Percentiles rank a stretch among this genome's conserved stretches.
Conservation (phyloP, 2,113 vertebrate species). For the Chaenocephalus aceratus region DNA sequence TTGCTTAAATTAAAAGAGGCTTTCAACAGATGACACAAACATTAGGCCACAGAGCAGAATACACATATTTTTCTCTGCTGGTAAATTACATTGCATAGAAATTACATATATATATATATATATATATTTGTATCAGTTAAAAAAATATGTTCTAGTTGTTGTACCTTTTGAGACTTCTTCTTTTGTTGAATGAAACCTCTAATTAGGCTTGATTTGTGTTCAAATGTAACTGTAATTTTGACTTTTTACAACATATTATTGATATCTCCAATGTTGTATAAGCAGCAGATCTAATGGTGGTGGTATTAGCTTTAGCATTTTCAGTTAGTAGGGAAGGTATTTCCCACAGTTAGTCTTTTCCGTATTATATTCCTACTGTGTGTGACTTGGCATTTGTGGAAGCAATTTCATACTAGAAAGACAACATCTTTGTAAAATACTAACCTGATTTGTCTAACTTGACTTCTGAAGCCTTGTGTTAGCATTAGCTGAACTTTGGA, state of each 20-base stretch:
- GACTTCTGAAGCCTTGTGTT: background rate
- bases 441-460: background rate
- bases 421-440: background rate
- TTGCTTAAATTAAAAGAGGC: background rate
- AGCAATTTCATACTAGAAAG: background rate
- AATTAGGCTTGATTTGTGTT: too few relatives aligned
- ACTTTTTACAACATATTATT: too few relatives aligned
- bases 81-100: background rate
- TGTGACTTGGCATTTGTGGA: background rate
- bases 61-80: background rate
- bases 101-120: too few relatives aligned
- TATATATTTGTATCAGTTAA: too few relatives aligned
- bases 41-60: background rate
- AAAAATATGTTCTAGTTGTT: too few relatives aligned
- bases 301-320: too few relatives aligned
- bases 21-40: background rate
- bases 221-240: too few relatives aligned
- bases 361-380: background rate
- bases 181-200: too few relatives aligned
- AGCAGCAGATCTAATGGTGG: too few relatives aligned
- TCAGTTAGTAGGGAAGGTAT: too few relatives aligned
- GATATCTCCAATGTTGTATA: too few relatives aligned
- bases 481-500: background rate
- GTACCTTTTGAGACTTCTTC: too few relatives aligned
- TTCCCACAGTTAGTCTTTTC: background rate